Evolutionary conservation across 2,888 invertebrate species (phyloP).

Genomic region (Ennomos quercinarius): DNA sequence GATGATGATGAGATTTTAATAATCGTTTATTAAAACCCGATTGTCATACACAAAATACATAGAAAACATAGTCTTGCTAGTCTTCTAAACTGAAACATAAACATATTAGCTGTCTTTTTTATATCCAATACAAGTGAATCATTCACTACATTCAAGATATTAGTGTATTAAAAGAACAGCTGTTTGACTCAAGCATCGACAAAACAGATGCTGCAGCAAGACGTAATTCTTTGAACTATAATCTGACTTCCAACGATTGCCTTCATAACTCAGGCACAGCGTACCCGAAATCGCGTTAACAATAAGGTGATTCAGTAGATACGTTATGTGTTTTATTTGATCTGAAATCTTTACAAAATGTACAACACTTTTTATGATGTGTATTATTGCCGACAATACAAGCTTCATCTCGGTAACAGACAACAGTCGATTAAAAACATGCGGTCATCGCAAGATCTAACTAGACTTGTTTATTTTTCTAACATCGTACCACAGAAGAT

Average conservation of each 20-base stretch:
- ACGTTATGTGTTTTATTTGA: constrained; percentile 24
- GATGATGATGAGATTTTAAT: too few species aligned
- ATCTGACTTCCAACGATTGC: constrained; percentile 17
- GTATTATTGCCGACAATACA: constrained; percentile 22
- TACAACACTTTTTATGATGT: constrained; percentile 15
- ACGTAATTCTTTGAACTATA: constrained; percentile 18
- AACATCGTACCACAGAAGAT: constrained; percentile 57
- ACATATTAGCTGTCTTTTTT: constrained; percentile 13
- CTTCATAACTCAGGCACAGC: constrained; percentile 12
- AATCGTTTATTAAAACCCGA: too few species aligned
- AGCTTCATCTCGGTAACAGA: constrained; percentile 19
- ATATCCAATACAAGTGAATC: constrained; percentile 20
- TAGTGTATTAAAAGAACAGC: constrained; percentile 27
- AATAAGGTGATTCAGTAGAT: constrained; percentile 24
- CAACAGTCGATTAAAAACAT: constrained; percentile 44
- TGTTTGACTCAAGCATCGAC: constrained; percentile 23
- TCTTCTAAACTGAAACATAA: constrained; percentile 7
- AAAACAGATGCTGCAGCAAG: constrained; percentile 25
- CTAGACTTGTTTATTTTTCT: constrained; percentile 66
- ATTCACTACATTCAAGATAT: constrained; percentile 19
- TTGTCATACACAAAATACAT: too few species aligned
- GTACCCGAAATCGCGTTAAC: constrained; percentile 17
- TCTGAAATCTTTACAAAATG: constrained; percentile 17
- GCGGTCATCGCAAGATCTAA: constrained; percentile 42
- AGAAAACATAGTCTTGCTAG: background rate